Base-by-base conservation (phyloP, 1,140 invertebrate species). In the Asobara japonica region DNA sequence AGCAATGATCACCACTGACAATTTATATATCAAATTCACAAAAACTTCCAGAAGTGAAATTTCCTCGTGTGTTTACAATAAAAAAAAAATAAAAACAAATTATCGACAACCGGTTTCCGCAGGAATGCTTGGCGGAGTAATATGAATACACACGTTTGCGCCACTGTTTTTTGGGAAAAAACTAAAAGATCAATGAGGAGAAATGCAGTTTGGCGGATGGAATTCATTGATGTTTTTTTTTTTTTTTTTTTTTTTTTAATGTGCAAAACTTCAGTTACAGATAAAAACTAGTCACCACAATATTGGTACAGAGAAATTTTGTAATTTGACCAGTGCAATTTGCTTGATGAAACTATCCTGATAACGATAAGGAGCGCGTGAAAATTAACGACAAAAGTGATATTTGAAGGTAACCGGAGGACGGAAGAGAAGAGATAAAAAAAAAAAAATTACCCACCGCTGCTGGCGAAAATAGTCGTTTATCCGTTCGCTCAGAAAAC, bases 401-500 rank as follows among this genome's bases (percentile, higher is more conserved):
- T 22, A 8, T 56, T 22, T 56, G 20, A 18, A 7, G 51, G 18
- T 1, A 22, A 6, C 22, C 11, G 20, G 51, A 56, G 18, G 20
- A 27, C 18, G n/a, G 51, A 27, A 22, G 22, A 25, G 25, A 8
- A 7, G 22, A 22, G 8, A 10, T 36, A 36, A 5, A 5, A 36
- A 36, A 36, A 36, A 36, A 36, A 36, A 36, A 36, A 6, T 36
- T 11, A 36, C 31, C n/a, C n/a, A n/a, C n/a, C n/a, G 31, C 31
- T 36, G 51, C 22, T 27, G 68, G 20, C 27, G 61, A 45, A 45
- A 36, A 41, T 45, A 18, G n/a, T 22, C 10, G 20, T 65, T 71
- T 48, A 56, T 51, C 45, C 33, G 20, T 61, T 18, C 22, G n/a
- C n/a, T n/a, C n/a, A n/a, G 41, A 69, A 76, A 80, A 83, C 81